These are phyloP conservation scores for Coenonympha arcania DNA, from an alignment of 2,888 invertebrate genomes.

Conservation along the genomic window DNA sequence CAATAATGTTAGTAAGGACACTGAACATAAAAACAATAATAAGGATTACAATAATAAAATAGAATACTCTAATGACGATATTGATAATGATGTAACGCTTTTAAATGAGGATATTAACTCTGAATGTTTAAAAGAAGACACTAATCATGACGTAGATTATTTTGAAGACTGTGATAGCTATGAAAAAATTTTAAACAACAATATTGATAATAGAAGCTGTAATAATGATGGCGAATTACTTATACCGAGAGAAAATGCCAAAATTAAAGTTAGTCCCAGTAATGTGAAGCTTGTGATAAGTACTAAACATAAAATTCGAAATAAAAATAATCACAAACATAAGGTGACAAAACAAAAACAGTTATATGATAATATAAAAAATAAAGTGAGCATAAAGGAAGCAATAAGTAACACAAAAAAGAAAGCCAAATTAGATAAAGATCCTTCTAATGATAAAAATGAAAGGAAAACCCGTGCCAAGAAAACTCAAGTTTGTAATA, in stretches of 20 bases:
- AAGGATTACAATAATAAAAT: no score
- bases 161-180: not conserved
- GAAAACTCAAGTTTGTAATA: not conserved
- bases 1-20: not conserved
- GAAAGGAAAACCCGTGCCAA: not conserved
- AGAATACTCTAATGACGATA: not conserved
- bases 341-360: no score
- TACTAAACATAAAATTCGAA: not conserved
- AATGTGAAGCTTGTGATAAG: not conserved
- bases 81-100: not conserved
- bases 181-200: not conserved
- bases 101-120: no score
- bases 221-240: not conserved
- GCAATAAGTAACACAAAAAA: not conserved
- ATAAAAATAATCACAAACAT: no score
- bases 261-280: not conserved
- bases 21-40: not conserved
- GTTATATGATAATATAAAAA: no score
- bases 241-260: not conserved
- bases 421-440: not conserved
- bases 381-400: no score
- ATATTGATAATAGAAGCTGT: not conserved
- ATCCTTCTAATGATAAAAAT: not conserved
- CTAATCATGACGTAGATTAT: not conserved
- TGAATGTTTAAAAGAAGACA: no score